Evolutionary conservation across 2,888 invertebrate genomes (phyloP).

Genomic region (Drosophila ustulata): DNA sequence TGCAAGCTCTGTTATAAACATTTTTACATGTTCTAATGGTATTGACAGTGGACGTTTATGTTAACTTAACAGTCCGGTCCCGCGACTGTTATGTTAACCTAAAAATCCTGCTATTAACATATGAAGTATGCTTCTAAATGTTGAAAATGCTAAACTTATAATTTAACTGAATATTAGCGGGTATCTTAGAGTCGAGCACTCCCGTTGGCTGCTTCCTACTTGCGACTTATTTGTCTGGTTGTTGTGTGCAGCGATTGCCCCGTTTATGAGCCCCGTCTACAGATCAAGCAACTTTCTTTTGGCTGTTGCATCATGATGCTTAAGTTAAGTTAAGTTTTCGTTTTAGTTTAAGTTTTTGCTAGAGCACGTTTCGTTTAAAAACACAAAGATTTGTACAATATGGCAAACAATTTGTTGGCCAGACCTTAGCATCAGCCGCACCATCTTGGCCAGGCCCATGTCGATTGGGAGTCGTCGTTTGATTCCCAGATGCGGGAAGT

Average conservation of each 20-base stretch:
- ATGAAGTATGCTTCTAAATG: too few relatives aligned
- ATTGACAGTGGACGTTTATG: too few relatives aligned
- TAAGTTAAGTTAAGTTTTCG: conserved; percentile 16
- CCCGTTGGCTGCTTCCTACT: not conserved
- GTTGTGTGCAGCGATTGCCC: conserved; percentile 51
- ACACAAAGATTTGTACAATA: conserved; percentile 80
- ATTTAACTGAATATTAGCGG: too few relatives aligned
- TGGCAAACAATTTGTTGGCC: conserved; percentile 45
- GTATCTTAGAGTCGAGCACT: not conserved
- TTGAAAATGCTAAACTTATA: too few relatives aligned
- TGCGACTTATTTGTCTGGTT: not conserved
- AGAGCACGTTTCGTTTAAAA: conserved; percentile 71
- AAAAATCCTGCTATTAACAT: too few relatives aligned
- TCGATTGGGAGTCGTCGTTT: conserved; percentile 10
- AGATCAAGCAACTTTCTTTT: conserved; percentile 70
- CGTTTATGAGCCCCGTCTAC: conserved; percentile 64
- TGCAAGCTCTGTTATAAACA: too few relatives aligned
- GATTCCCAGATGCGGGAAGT: conserved; percentile 34
- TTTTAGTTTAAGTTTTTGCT: conserved; percentile 10
- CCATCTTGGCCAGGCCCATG: conserved; percentile 26
- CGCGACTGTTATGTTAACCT: too few relatives aligned
- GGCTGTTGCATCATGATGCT: conserved; percentile 69
- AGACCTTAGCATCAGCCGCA: conserved; percentile 30
- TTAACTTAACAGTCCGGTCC: too few relatives aligned
- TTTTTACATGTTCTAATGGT: too few relatives aligned